A percentile compares a stretch with the other conserved stretches of the same genome.
Evolutionary conservation across 2,113 vertebrate genomes (phyloP).

Genomic region (Struthio camelus): DNA sequence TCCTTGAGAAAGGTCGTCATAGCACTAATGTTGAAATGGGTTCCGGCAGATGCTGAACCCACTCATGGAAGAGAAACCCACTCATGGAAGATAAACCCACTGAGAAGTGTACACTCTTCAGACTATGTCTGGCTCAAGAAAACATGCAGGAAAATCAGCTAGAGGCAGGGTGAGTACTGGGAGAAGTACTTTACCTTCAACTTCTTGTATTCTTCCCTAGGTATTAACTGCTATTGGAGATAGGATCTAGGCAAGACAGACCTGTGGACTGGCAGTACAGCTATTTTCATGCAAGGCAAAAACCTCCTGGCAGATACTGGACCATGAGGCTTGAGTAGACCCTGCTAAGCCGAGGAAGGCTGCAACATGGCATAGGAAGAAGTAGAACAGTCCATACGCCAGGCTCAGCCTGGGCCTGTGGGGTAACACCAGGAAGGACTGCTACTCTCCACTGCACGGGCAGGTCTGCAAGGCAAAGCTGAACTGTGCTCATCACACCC

Average conservation of each 20-base stretch:
- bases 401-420: rapidly evolving
- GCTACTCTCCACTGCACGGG: neutral
- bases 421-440: neutral
- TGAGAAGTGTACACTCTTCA: neutral
- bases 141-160: neutral
- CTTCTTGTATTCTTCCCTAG: neutral
- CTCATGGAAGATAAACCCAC: neutral
- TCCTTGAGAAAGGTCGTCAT: neutral
- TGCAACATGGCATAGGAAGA: neutral
- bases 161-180: neutral
- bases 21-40: neutral
- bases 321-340: neutral
- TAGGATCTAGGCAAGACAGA: neutral
- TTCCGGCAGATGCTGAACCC: neutral
- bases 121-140: neutral
- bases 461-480: neutral
- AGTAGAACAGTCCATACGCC: neutral
- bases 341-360: neutral
- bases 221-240: neutral
- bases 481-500: neutral
- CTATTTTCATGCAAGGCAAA: neutral
- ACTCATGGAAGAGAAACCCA: neutral
- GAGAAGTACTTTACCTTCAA: neutral
- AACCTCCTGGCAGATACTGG: neutral
- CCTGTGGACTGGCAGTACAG: neutral